These are phyloP conservation scores for Sturnira hondurensis DNA, from an alignment of 2,113 vertebrate species.

Conservation along the genomic window DNA sequence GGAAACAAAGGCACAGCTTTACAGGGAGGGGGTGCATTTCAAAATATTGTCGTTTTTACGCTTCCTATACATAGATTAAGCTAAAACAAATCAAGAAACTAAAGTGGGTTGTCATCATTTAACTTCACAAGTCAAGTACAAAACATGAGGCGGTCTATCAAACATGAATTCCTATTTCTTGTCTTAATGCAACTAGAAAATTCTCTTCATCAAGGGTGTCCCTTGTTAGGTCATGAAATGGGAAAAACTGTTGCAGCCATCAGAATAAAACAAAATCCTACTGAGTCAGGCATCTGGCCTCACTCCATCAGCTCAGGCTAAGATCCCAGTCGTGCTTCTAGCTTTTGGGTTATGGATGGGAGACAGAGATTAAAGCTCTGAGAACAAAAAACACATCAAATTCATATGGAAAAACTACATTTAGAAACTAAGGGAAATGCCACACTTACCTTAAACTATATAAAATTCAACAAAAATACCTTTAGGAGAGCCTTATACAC, in stretches of 20 bases:
- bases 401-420: not conserved
- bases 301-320: not conserved
- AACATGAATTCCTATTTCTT: not conserved
- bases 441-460: not conserved
- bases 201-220: not conserved
- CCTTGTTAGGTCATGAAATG: not conserved
- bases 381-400: not conserved
- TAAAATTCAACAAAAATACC: not conserved
- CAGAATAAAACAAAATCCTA: slow-evolving; percentile 45
- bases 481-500: not conserved
- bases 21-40: not conserved
- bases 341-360: not conserved
- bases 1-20: slow-evolving; percentile 51
- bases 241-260: not conserved
- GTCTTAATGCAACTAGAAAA: slow-evolving; percentile 5
- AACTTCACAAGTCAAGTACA: slow-evolving; percentile 22
- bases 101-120: slow-evolving; percentile 13
- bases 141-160: not conserved
- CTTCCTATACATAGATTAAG: not conserved
- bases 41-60: slow-evolving; percentile 41
- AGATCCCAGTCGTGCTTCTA: not conserved
- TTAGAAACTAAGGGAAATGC: not conserved
- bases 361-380: not conserved
- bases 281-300: not conserved
- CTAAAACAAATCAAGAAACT: slow-evolving; percentile 3